Evolutionary conservation across 2,113 vertebrate genomes (phyloP), one percentile per base, ranked within the genome.

Genomic region (Egretta garzetta): DNA sequence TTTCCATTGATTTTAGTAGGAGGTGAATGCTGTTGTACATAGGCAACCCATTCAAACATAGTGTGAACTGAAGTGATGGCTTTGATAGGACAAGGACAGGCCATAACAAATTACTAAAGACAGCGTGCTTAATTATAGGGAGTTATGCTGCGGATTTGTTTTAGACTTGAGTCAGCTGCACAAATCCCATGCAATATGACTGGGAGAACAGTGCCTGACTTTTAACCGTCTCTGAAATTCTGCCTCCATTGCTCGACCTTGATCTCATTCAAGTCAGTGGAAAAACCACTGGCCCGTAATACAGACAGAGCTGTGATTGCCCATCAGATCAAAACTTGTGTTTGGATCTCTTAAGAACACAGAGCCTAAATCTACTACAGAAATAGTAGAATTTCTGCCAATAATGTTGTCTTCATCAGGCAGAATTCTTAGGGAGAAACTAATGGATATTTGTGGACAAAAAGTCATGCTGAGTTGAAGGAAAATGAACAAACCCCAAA

Each of bases 101-200:
- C 52, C 14, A 1, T 63, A 91, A 58, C 10, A 68, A 49, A 56
- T 93, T 39, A 37, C 33, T 82, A 27, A 64, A 66, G 41, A 37
- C 24, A 24, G 26, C 6, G 18, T 71, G 21, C 18, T 59, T 58
- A 63, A 68, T 63, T 77, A 12, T 17, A 33, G 47, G 35, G 52
- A 90, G 30, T 66, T 66, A 17, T 7, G 7, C 22, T 47, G 10
- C 72, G 26, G 18, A 22, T 85, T 71, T 79, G 45, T 67, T 70
- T 82, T 66, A 82, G 1, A 74, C 45, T 37, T 53, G 39, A 71
- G 58, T 81, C 67, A 96, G n/a, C 63, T 86, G 90, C 55, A 7
- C 22, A 11, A 52, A 63, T 68, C 8, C 19, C 1, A 0, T 89
- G 45, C 49, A 30, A 0, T 82, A 0, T 52, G 64, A 56, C 11